phyloP scores from a whole-genome alignment of 35 echinoderm and acorn worm genomes.

The Acanthaster planci region DNA sequence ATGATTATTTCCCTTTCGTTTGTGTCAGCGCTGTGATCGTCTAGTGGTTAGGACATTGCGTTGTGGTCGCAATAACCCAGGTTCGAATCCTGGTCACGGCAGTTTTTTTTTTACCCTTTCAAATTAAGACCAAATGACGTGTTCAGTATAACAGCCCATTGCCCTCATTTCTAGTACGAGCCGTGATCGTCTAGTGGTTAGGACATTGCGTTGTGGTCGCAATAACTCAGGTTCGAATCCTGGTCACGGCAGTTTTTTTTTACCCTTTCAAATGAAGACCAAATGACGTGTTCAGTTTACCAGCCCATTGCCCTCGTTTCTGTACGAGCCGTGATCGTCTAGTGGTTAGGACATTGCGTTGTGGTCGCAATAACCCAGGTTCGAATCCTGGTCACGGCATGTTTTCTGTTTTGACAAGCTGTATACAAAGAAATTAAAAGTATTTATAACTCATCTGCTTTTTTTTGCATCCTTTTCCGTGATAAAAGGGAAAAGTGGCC shows the following conservation, averaged over 20 bases:
- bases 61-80: slow-evolving; percentile 94
- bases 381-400: slow-evolving; percentile 93
- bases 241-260: slow-evolving; percentile 67
- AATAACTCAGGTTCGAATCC: slow-evolving; percentile 95
- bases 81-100: slow-evolving; percentile 96
- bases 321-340: slow-evolving; percentile 78
- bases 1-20: too few species aligned
- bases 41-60: slow-evolving; percentile 92
- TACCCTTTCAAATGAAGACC: too few species aligned
- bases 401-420: not conserved
- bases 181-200: slow-evolving; percentile 82
- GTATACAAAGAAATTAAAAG: too few species aligned
- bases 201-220: slow-evolving; percentile 91
- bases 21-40: slow-evolving; percentile 68
- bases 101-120: slow-evolving; percentile 14
- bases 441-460: too few species aligned
- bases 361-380: slow-evolving; percentile 95
- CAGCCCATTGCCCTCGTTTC: too few species aligned
- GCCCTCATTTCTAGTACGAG: slow-evolving; percentile 80
- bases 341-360: slow-evolving; percentile 92
- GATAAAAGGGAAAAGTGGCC: too few species aligned
- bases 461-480: too few species aligned
- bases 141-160: not conserved
- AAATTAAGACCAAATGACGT: not conserved
- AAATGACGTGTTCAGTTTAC: too few species aligned